These are phyloP conservation scores for Pollenia labialis DNA, from an alignment of 2,888 invertebrate genomes.

Conservation along the genomic window DNA sequence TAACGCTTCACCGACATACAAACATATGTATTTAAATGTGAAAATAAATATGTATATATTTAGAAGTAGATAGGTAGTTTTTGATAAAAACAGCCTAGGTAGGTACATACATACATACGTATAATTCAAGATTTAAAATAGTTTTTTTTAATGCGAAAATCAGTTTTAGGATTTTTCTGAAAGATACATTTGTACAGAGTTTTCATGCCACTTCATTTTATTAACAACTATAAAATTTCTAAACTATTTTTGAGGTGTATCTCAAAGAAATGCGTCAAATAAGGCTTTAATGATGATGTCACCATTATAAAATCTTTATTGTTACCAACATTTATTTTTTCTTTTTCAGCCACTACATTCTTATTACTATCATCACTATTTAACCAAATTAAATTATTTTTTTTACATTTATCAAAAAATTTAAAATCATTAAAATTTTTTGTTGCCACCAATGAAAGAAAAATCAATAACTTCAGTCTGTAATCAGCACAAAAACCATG, in stretches of 20 bases:
- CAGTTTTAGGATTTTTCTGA: too few species aligned
- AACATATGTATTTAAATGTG: too few species aligned
- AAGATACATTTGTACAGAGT: too few species aligned
- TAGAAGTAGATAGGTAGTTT: too few species aligned
- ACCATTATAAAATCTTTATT: slow-evolving; percentile 56
- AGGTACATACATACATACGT: too few species aligned
- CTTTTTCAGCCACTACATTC: background rate
- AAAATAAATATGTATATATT: too few species aligned
- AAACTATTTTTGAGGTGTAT: slow-evolving; percentile 21
- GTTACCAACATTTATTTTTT: slow-evolving; percentile 29
- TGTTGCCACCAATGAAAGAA: slow-evolving; percentile 14
- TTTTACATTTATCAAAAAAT: background rate
- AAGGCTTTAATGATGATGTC: slow-evolving; percentile 76
- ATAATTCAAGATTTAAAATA: too few species aligned
- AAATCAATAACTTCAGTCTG: slow-evolving; percentile 63
- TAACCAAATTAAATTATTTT: background rate
- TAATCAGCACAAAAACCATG: background rate
- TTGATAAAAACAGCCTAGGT: too few species aligned
- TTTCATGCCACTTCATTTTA: too few species aligned
- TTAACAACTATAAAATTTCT: background rate
- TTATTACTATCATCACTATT: too few species aligned
- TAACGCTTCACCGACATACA: too few species aligned
- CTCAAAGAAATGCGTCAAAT: slow-evolving; percentile 61
- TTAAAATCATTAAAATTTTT: background rate
- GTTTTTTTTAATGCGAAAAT: too few species aligned